Evolutionary conservation across 2,888 invertebrate genomes (phyloP).

Genomic region (Andrena chrysosceles): DNA sequence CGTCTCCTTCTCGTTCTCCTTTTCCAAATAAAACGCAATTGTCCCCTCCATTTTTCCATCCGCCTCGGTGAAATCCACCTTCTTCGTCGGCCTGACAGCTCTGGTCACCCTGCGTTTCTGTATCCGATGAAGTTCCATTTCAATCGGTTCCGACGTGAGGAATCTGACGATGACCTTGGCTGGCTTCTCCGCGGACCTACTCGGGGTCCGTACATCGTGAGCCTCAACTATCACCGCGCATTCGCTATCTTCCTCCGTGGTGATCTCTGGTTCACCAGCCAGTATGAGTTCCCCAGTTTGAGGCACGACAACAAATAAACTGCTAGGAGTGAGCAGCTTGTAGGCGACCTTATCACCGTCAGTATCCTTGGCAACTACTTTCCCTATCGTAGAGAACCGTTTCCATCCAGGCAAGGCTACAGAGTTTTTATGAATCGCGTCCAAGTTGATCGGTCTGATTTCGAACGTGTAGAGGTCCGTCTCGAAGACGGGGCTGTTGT

Average conservation of each 20-base stretch:
- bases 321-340: constrained; percentile 92
- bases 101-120: constrained; percentile 88
- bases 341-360: constrained; percentile 98
- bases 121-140: constrained; percentile 82
- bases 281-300: constrained; percentile 96
- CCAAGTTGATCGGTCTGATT: constrained; percentile 83
- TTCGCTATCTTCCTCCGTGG: constrained; percentile 86
- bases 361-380: constrained; percentile 94
- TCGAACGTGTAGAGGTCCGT: constrained; percentile 92
- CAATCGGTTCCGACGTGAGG: constrained; percentile 75
- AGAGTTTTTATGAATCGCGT: constrained; percentile 44
- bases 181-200: constrained; percentile 89
- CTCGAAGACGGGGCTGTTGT: constrained; percentile 95
- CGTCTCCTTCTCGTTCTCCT: constrained; percentile 96
- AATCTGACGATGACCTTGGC: constrained; percentile 93
- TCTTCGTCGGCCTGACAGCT: constrained; percentile 97
- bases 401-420: constrained; percentile 87
- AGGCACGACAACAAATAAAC: constrained; percentile 95
- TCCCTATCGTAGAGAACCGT: constrained; percentile 93
- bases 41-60: constrained; percentile 95
- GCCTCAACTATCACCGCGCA: constrained; percentile 92
- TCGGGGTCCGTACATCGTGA: constrained; percentile 92
- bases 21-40: constrained; percentile 95
- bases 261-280: constrained; percentile 91
- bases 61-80: constrained; percentile 95